These are phyloP conservation scores for Dryobotodes eremita DNA, from an alignment of 2,888 invertebrate genomes.

Conservation along the genomic window DNA sequence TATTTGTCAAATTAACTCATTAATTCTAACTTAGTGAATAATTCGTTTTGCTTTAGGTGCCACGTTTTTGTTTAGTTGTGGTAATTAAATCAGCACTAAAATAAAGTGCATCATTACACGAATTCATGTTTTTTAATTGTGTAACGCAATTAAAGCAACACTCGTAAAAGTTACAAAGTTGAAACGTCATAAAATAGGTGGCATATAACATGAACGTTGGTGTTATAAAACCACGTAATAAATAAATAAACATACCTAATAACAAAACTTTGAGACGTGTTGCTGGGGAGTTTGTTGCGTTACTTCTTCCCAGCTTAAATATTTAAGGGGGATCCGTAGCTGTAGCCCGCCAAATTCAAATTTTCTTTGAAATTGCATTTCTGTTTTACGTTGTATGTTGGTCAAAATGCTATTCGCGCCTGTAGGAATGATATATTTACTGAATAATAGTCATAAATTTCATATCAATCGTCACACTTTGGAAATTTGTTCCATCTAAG, in stretches of 20 bases:
- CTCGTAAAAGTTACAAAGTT: conserved; percentile 18
- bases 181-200: conserved; percentile 2
- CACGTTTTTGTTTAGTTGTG: conserved; percentile 30
- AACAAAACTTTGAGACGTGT: conserved; percentile 1
- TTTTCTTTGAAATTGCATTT: no score
- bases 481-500: no score
- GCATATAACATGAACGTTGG: conserved; percentile 15
- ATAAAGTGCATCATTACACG: conserved; percentile 4
- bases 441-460: no score
- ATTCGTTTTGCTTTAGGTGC: background rate
- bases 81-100: background rate
- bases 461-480: no score
- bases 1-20: conserved; percentile 4
- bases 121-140: conserved; percentile 16
- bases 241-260: background rate
- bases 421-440: no score
- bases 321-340: background rate
- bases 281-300: background rate
- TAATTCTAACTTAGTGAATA: conserved; percentile 6
- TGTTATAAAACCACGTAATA: conserved; percentile 8
- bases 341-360: no score
- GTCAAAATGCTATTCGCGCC: no score
- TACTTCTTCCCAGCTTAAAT: background rate
- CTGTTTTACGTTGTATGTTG: no score
- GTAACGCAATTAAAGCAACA: background rate